Evolutionary conservation across 2,797 vertebrate genomes (phyloP).

Genomic region (Lithobates pipiens): DNA sequence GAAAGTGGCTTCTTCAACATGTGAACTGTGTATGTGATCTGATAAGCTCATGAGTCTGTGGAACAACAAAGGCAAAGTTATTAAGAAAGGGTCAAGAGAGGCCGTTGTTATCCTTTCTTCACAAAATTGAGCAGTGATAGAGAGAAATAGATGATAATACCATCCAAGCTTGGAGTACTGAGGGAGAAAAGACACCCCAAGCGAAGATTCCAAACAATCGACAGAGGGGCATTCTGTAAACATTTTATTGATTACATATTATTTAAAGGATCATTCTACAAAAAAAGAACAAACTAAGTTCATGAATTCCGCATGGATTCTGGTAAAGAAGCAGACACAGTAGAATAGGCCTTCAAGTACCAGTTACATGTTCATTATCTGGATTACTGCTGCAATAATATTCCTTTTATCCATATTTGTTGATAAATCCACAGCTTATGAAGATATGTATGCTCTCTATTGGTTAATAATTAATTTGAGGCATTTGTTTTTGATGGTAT

Average conservation of each 20-base stretch:
- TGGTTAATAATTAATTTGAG: not conserved
- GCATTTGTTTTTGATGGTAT: constrained; percentile 33
- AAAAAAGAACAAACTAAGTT: constrained; percentile 6
- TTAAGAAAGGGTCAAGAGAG: constrained; percentile 21
- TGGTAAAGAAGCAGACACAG: constrained; percentile 23
- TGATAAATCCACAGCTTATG: not conserved
- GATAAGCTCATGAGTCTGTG: constrained; percentile 36
- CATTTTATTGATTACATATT: constrained; percentile 34
- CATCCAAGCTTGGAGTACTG: constrained; percentile 8
- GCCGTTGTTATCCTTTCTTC: constrained; percentile 33
- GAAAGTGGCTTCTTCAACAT: constrained; percentile 34
- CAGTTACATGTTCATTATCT: constrained; percentile 18
- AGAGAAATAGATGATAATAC: constrained; percentile 29
- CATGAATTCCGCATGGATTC: constrained; percentile 27
- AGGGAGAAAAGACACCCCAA: constrained; percentile 29
- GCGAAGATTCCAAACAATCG: constrained; percentile 7
- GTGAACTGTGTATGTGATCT: constrained; percentile 40
- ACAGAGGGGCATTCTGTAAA: constrained; percentile 1
- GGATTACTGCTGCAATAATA: constrained; percentile 17
- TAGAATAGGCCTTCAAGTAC: constrained; percentile 32
- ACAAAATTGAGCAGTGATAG: constrained; percentile 39
- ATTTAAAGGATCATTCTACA: constrained; percentile 24
- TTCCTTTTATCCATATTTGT: not conserved
- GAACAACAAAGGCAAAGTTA: constrained; percentile 25
- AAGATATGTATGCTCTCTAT: constrained; percentile 25